Percentiles rank a stretch among this genome's conserved stretches.
phyloP scores from a whole-genome alignment of 2,888 invertebrate species.

The Coelopa pilipes region DNA sequence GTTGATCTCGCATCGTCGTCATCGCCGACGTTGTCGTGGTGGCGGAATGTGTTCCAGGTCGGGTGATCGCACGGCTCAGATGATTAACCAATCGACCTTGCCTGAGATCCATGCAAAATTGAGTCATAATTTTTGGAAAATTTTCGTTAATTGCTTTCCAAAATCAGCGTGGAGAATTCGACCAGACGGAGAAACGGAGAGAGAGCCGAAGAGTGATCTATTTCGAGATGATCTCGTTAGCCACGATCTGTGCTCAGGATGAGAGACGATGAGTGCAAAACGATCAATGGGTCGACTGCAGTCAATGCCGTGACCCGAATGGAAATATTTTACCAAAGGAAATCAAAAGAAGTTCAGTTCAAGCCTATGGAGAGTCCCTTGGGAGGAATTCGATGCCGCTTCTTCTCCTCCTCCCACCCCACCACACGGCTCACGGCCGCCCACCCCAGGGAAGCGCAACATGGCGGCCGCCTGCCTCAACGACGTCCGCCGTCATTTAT shows the following conservation, averaged over 20 bases:
- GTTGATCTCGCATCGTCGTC: not conserved
- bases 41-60: too few relatives aligned
- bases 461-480: not conserved
- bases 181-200: too few relatives aligned
- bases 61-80: not conserved
- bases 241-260: too few relatives aligned
- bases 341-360: too few relatives aligned
- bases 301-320: too few relatives aligned
- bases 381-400: too few relatives aligned
- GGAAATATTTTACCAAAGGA: too few relatives aligned
- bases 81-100: not conserved
- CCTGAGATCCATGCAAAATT: slow-evolving; percentile 20
- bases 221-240: too few relatives aligned
- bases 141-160: slow-evolving; percentile 8
- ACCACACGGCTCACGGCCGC: not conserved
- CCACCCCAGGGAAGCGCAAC: not conserved
- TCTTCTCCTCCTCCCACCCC: not conserved
- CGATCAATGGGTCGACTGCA: too few relatives aligned
- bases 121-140: not conserved
- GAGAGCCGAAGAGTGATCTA: too few relatives aligned
- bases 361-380: too few relatives aligned
- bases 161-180: not conserved
- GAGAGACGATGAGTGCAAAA: too few relatives aligned
- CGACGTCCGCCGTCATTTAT: not conserved
- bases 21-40: not conserved